These are phyloP conservation scores for Paralichthys olivaceus DNA, from an alignment of 2,113 vertebrate species.

Conservation along the genomic window DNA sequence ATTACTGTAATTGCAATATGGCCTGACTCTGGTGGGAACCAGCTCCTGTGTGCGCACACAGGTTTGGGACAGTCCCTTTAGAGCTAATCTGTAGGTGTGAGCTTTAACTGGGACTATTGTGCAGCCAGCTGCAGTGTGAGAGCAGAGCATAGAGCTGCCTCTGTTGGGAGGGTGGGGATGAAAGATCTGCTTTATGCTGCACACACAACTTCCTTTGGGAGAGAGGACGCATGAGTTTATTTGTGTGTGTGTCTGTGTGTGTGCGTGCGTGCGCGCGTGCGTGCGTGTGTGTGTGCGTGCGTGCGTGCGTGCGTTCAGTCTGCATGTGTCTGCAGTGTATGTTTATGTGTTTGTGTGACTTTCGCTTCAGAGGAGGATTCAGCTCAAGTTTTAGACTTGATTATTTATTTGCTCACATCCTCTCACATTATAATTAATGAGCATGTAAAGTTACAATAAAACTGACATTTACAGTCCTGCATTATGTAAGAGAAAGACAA, in stretches of 20 bases:
- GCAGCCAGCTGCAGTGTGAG: conserved; percentile 69
- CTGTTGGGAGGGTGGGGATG: conserved; percentile 72
- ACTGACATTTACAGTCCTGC: background rate
- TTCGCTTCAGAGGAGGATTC: background rate
- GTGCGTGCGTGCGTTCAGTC: background rate
- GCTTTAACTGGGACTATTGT: conserved; percentile 76
- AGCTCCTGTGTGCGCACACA: conserved; percentile 29
- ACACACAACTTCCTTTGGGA: conserved; percentile 72
- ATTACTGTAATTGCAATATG: background rate
- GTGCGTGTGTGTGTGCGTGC: conserved; percentile 15
- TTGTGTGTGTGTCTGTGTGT: conserved; percentile 14
- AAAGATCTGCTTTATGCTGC: conserved; percentile 70
- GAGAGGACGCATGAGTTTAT: conserved; percentile 11
- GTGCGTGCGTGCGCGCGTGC: conserved; percentile 20
- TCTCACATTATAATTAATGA: background rate
- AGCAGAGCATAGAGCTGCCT: conserved; percentile 67
- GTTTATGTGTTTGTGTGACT: conserved; percentile 29
- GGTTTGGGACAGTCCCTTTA: conserved; percentile 38
- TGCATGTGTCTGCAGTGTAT: conserved; percentile 44
- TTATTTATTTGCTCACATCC: background rate
- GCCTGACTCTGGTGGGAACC: conserved; percentile 46
- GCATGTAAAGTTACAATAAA: background rate
- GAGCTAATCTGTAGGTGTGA: conserved; percentile 74
- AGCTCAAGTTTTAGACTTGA: conserved; percentile 5
- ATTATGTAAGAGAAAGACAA: conserved; percentile 15